Base-by-base conservation (phyloP, 2,888 invertebrate species). In the Matsumyia berberina region DNA sequence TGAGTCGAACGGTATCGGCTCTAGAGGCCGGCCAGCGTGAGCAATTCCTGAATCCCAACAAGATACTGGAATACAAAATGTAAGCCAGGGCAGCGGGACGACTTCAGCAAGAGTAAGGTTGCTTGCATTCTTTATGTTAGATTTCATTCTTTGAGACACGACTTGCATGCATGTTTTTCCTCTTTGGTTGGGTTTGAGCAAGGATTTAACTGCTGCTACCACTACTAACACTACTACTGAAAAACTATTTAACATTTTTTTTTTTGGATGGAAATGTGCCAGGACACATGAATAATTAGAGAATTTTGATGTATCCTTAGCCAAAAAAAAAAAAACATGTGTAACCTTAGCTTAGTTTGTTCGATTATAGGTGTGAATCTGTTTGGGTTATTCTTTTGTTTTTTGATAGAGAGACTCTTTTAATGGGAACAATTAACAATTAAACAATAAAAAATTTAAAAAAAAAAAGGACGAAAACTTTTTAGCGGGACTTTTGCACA, bases 21-120 rank as follows among this genome's bases (percentile, higher is more conserved):
- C 88, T 91, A 77, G 92, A 92, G 87, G 90, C 90, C 35, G 89
- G 90, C 70, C 92, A 92, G 88, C 90, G 91, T 81, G 92, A 92
- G 86, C 91, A 92, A 89, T 92, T 92, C 89, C 89, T 92, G 72
- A 92, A 92, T 89, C 91, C 91, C 86, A 91, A 91, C 87, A 90
- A 91, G 89, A 91, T 92, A 86, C 90, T 92, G 87, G 92, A 92
- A 88, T 90, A 92, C 87, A 92, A 92, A 88, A 91, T 92, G 91
- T 92, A 91, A 91, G 90, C 89, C 88, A 89, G 15, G 37, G 44
- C 33, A 44, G 33, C 7, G 2, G n/a, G 17, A 1, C 4, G 39
- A 5, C 39, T 24, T 3, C 4, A 11, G 69, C 31, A 31, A 51
- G 3, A 1, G 9, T 62, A 46, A 1, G 19, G 39, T 24, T 51